A percentile compares a stretch with the other conserved stretches of the same genome.
Evolutionary conservation across 2,113 vertebrate genomes (phyloP).

Genomic region (Labrus mixtus): DNA sequence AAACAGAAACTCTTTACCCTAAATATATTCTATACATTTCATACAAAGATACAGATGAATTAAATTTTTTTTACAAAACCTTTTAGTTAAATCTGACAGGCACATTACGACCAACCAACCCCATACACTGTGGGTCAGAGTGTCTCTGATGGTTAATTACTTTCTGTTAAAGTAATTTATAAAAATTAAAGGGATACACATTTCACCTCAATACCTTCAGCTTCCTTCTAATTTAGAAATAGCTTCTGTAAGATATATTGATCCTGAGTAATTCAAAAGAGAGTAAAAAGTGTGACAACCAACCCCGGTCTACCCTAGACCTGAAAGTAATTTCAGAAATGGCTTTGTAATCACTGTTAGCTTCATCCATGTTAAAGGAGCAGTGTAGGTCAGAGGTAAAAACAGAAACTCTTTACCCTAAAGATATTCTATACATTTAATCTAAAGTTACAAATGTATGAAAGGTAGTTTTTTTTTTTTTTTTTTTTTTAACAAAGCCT

Average conservation of each 20-base stretch:
- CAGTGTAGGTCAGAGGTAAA: slow-evolving; percentile 33
- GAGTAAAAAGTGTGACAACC: too few species aligned
- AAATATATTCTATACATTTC: neutral
- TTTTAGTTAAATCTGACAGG: neutral
- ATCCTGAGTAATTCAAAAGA: too few species aligned
- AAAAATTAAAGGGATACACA: neutral
- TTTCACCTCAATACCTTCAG: too few species aligned
- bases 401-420: slow-evolving; percentile 8
- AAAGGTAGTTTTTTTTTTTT: too few species aligned
- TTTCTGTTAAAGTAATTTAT: neutral
- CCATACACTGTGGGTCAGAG: too few species aligned
- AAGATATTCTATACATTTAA: neutral
- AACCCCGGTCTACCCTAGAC: neutral
- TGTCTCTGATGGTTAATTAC: too few species aligned
- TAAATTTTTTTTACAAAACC: neutral
- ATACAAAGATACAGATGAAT: neutral
- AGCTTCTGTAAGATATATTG: too few species aligned
- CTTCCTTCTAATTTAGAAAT: too few species aligned
- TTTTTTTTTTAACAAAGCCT: neutral
- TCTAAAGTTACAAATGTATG: neutral
- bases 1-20: slow-evolving; percentile 8
- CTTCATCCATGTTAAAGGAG: slow-evolving; percentile 33
- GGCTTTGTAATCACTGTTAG: slow-evolving; percentile 63
- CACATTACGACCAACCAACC: neutral
- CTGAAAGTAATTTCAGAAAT: slow-evolving; percentile 62